Evolutionary conservation across 2,888 invertebrate species (phyloP).

Genomic region (Elysia crispata): DNA sequence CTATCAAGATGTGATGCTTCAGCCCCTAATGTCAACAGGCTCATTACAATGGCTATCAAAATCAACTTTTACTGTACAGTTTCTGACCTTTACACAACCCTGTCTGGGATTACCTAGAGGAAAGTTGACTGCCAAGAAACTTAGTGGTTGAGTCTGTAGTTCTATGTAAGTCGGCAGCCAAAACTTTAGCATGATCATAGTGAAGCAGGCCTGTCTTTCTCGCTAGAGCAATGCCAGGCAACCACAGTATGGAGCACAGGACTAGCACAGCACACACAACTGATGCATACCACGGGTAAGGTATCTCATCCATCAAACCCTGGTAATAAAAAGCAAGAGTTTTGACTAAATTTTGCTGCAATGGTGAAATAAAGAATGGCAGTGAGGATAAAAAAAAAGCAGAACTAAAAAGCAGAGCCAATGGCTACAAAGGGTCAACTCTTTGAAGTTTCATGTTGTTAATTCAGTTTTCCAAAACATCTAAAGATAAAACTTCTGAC

Average conservation of each 20-base stretch:
- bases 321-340: neutral
- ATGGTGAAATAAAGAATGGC: no score
- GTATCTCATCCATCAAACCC: conserved; percentile 48
- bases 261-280: conserved; percentile 60
- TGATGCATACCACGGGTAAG: conserved; percentile 66
- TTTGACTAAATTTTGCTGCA: no score
- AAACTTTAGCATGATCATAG: conserved; percentile 62
- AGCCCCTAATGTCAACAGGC: no score
- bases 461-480: no score
- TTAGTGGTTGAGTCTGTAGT: conserved; percentile 62
- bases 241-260: conserved; percentile 63
- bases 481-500: no score
- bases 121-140: conserved; percentile 58
- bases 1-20: no score
- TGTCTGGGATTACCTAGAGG: conserved; percentile 44
- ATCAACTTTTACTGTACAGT: no score
- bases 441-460: neutral
- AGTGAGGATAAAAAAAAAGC: no score
- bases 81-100: no score
- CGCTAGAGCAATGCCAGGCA: conserved; percentile 64
- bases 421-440: no score
- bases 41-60: no score
- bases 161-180: conserved; percentile 59
- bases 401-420: no score
- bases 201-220: conserved; percentile 59